These are phyloP conservation scores for Autographa pulchrina DNA, from an alignment of 2,888 invertebrate genomes.

Conservation along the genomic window DNA sequence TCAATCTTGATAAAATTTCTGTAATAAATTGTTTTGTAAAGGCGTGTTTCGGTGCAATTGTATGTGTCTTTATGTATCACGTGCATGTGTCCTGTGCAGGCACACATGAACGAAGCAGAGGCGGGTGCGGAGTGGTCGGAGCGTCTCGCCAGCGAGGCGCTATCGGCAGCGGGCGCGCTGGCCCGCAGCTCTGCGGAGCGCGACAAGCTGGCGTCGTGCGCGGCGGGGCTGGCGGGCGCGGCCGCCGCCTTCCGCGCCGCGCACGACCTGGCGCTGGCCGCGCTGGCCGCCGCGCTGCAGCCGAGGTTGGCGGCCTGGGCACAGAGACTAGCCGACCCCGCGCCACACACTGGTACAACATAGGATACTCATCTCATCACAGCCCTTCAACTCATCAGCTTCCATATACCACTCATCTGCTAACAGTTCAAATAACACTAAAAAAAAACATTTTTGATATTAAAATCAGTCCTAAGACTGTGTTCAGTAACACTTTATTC, in stretches of 20 bases:
- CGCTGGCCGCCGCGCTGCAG: conserved; percentile 69
- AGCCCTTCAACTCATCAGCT: no score
- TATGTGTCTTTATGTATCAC: no score
- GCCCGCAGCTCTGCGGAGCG: conserved; percentile 85
- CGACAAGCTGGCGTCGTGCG: conserved; percentile 76
- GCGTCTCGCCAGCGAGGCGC: conserved; percentile 94
- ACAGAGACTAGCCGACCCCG: conserved; percentile 67
- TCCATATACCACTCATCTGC: no score
- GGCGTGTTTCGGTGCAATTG: no score
- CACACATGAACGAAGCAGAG: conserved; percentile 97
- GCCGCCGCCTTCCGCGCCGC: conserved; percentile 79
- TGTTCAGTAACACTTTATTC: neutral
- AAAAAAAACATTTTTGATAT: no score
- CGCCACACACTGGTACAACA: conserved; percentile 59
- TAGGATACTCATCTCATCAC: neutral
- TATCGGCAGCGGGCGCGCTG: conserved; percentile 91
- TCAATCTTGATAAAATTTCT: no score
- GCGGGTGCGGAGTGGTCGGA: conserved; percentile 97
- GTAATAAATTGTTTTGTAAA: no score
- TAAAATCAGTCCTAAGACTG: no score
- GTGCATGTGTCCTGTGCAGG: conserved; percentile 91
- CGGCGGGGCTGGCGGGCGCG: conserved; percentile 74
- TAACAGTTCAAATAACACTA: no score
- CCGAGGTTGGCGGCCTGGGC: conserved; percentile 76
- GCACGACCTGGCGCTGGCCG: conserved; percentile 68